Evolutionary conservation across 2,113 vertebrate genomes (phyloP).

Genomic region (Tricholaema leucomelas): DNA sequence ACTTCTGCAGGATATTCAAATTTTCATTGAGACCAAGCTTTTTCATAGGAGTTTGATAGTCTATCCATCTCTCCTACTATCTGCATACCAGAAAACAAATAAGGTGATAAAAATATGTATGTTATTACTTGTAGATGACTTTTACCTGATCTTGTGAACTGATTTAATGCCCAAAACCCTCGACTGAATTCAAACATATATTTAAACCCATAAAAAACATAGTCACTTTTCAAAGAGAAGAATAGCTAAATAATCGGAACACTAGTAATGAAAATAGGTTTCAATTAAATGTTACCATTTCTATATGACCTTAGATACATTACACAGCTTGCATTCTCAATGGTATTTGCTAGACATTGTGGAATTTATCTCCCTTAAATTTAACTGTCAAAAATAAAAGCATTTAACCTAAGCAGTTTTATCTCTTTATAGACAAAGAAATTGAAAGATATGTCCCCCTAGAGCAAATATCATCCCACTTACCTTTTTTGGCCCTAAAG

Average conservation of each 20-base stretch:
- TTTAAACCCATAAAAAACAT: background rate
- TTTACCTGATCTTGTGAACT: background rate
- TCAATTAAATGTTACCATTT: background rate
- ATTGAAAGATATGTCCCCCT: background rate
- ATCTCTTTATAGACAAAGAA: background rate
- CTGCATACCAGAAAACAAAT: background rate
- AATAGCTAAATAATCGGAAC: background rate
- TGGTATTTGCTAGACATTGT: background rate
- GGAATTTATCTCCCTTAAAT: conserved; percentile 13
- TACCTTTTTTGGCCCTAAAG: background rate
- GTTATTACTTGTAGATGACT: background rate
- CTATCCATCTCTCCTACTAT: background rate
- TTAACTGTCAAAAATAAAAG: background rate
- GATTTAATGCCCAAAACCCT: background rate
- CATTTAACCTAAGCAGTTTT: background rate
- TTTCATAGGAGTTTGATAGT: background rate
- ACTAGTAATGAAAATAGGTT: background rate
- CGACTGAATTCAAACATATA: background rate
- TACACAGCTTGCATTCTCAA: background rate
- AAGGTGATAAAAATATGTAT: background rate
- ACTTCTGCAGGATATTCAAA: background rate
- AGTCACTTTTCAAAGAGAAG: background rate
- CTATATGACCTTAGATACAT: conserved; percentile 2
- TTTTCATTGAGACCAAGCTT: background rate
- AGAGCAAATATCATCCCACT: background rate